Conservation (phyloP, 2,113 vertebrate genomes). For the Macroglossus sobrinus region DNA sequence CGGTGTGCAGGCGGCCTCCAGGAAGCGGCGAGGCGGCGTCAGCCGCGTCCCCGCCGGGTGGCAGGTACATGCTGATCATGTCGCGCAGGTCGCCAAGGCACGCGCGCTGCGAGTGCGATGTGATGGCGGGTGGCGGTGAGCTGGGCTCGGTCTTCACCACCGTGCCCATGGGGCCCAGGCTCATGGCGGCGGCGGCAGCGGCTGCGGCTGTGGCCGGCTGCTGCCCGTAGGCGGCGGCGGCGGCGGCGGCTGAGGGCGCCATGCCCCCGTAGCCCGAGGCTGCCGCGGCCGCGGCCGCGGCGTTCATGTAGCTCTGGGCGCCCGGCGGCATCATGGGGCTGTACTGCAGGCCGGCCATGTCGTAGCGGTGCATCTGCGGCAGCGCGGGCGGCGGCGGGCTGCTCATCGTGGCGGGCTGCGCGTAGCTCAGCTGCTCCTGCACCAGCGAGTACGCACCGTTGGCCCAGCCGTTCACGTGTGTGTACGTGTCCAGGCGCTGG, state of each 20-base stretch:
- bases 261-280: constrained; percentile 87
- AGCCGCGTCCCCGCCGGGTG: constrained; percentile 93
- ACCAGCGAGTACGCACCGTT: constrained; percentile 98
- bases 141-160: constrained; percentile 97
- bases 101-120: constrained; percentile 96
- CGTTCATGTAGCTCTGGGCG: constrained; percentile 96
- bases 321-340: constrained; percentile 96
- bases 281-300: constrained; percentile 92
- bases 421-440: constrained; percentile 96
- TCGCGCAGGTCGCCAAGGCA: constrained; percentile 98
- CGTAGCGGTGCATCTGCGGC: constrained; percentile 98
- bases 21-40: constrained; percentile 93
- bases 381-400: constrained; percentile 88
- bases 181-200: constrained; percentile 86
- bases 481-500: constrained; percentile 96
- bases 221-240: constrained; percentile 91
- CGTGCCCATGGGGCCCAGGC: constrained; percentile 91
- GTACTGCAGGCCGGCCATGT: constrained; percentile 97
- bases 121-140: constrained; percentile 94
- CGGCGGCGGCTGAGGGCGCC: constrained; percentile 84
- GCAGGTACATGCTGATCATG: constrained; percentile 99
- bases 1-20: constrained; percentile 93
- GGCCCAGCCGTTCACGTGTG: constrained; percentile 98
- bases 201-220: constrained; percentile 74
- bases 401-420: constrained; percentile 95